Evolutionary conservation across 2,888 invertebrate genomes (phyloP), one percentile per base, ranked within the genome.

Genomic region (Aromia moschata): DNA sequence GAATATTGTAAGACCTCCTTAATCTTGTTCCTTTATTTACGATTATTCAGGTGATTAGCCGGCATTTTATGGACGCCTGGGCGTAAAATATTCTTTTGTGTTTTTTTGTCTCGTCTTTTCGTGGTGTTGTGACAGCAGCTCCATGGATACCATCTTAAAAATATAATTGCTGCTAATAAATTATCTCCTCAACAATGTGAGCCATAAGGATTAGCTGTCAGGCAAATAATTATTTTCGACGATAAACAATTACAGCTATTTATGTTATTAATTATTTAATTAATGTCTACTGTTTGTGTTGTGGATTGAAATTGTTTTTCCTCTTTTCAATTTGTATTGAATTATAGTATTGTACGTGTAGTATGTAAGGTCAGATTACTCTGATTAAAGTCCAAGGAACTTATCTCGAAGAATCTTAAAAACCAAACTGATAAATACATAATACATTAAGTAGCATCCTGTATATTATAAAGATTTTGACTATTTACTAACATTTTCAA

Each of bases 1-100:
- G 55, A 55, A 55, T 55, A 55, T 33, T 44, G 45, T 36, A 38
- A 44, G 41, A 37, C 55, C 40, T 46, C 46, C 55, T 55, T 55
- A 55, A 46, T 38, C 55, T 33, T 55, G 55, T 55, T 25, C 52
- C 33, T 11, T 37, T 45, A 46, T 46, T 55, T 55, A 46, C 46
- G 17, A 46, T 37, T 55, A 37, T 46, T 38, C 37, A 33, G 33
- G 16, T 36, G 55, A 55, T 46, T 45, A 55, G 45, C 37, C 40
- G 46, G 55, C 45, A 37, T 37, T 55, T 55, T 55, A 45, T 45
- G 15, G 17, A 33, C 5, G 37, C 31, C 38, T 17, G 31, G 20
- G 40, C 33, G 45, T 46, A 33, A 46, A 46, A 46, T 46, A 46
- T 33, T 30, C 45, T 33, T 2, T n/a, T 2, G 9, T 40, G 40